These are phyloP conservation scores for Vultur gryphus DNA, from an alignment of 2,797 vertebrate genomes.

Conservation along the genomic window DNA sequence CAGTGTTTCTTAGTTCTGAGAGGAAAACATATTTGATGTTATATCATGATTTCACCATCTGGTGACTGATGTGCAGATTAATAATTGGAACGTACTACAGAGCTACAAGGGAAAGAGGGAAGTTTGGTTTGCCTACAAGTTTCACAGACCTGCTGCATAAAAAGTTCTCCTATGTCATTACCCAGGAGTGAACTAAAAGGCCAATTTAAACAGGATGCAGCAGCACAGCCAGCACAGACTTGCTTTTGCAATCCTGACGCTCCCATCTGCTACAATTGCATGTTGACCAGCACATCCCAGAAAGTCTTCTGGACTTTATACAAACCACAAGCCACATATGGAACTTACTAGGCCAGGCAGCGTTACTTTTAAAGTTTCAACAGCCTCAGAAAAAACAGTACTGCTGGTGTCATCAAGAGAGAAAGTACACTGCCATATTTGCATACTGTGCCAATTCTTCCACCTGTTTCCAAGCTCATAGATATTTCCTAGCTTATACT, in stretches of 20 bases:
- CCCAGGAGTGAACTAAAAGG: neutral
- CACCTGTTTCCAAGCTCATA: neutral
- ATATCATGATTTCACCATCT: neutral
- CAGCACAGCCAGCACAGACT: neutral
- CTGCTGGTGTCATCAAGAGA: neutral
- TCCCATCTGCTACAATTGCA: neutral
- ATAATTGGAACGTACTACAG: neutral
- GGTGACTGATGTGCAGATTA: neutral
- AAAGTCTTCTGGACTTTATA: neutral
- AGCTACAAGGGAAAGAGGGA: neutral
- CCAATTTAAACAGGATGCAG: conserved; percentile 10
- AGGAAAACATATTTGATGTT: neutral
- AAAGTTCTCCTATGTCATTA: neutral
- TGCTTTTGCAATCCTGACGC: neutral
- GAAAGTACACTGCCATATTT: neutral
- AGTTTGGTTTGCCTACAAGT: neutral
- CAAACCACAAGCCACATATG: neutral
- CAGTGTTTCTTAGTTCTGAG: neutral
- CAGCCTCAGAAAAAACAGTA: neutral
- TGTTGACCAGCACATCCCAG: neutral
- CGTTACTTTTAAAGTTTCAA: neutral
- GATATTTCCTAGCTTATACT: neutral
- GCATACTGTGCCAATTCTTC: neutral
- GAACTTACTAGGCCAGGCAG: neutral
- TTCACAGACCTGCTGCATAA: neutral